phyloP scores from a whole-genome alignment of 2,113 vertebrate genomes.

The Megaceryle torquata region DNA sequence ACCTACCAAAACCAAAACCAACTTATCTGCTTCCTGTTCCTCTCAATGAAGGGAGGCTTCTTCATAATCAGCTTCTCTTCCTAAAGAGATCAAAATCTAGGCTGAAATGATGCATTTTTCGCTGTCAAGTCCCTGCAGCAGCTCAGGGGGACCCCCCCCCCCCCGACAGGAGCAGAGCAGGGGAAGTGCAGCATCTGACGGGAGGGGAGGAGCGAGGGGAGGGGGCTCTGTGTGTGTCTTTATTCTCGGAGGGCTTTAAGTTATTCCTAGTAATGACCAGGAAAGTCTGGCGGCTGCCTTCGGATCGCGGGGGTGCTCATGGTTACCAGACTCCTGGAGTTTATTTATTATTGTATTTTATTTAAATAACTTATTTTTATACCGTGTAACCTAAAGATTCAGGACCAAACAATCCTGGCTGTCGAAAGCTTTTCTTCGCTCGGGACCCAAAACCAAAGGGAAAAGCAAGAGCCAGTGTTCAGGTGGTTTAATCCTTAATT shows the following conservation, averaged over 20 bases:
- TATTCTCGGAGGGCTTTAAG: background rate
- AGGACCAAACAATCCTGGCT: background rate
- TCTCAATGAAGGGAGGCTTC: background rate
- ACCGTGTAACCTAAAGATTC: background rate
- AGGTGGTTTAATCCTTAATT: background rate
- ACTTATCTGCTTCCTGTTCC: constrained; percentile 42
- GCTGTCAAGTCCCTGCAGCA: background rate
- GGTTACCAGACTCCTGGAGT: background rate
- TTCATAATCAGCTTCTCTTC: background rate
- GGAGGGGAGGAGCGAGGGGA: too few relatives aligned
- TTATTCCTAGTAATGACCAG: background rate
- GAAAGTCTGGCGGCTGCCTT: background rate
- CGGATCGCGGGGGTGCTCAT: background rate
- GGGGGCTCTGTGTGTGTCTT: too few relatives aligned
- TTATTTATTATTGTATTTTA: constrained; percentile 77
- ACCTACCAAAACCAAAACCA: constrained; percentile 1
- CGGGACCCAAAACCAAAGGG: background rate
- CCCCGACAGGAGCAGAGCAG: background rate
- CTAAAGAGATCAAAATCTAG: constrained; percentile 23
- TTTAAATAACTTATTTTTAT: constrained; percentile 74
- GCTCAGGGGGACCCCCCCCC: background rate
- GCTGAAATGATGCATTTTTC: background rate
- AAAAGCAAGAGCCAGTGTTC: background rate
- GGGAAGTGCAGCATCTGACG: background rate
- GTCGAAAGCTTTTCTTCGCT: background rate